These are phyloP conservation scores for Drosophila antonietae DNA, from an alignment of 2,888 invertebrate species.

Conservation along the genomic window DNA sequence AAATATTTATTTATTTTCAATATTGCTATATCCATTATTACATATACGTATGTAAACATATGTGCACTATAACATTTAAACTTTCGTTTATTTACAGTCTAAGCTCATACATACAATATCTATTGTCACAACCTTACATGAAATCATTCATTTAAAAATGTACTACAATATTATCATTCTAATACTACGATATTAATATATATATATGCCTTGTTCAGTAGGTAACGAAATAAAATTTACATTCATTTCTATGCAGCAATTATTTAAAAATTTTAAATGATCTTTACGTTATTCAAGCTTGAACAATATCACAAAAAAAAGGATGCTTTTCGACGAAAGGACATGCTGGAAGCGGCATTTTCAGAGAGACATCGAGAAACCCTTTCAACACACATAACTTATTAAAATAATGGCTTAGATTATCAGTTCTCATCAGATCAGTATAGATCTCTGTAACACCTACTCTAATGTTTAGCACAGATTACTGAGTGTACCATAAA, in stretches of 20 bases:
- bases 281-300: too few relatives aligned
- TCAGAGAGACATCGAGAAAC: too few relatives aligned
- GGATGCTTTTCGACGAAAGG: too few relatives aligned
- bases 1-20: constrained; percentile 28
- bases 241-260: constrained; percentile 46
- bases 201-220: constrained; percentile 44
- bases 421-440: too few relatives aligned
- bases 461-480: too few relatives aligned
- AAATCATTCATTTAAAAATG: constrained; percentile 38
- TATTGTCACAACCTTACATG: constrained; percentile 33
- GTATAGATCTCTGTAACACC: too few relatives aligned
- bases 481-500: too few relatives aligned
- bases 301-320: too few relatives aligned
- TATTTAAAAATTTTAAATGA: not conserved
- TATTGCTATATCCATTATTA: constrained; percentile 39
- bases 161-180: constrained; percentile 48
- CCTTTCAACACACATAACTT: too few relatives aligned
- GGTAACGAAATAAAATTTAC: constrained; percentile 49
- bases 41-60: constrained; percentile 28
- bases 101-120: constrained; percentile 14
- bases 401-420: too few relatives aligned
- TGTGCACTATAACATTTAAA: constrained; percentile 33
- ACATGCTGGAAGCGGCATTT: too few relatives aligned
- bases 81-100: constrained; percentile 21
- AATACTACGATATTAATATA: constrained; percentile 51